Evolutionary conservation across 2,888 invertebrate genomes (phyloP).

Genomic region (Leucoma salicis): DNA sequence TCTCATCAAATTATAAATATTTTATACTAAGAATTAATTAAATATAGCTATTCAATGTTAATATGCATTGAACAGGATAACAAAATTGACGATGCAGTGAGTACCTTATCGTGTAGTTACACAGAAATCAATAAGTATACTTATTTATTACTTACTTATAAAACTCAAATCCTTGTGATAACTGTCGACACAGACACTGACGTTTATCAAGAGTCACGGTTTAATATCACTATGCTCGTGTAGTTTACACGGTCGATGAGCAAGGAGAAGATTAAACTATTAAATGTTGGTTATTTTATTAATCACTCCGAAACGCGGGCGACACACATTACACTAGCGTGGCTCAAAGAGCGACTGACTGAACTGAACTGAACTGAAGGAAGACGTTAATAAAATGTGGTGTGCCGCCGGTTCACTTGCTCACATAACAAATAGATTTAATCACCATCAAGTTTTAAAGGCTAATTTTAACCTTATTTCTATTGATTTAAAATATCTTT

Average conservation of each 20-base stretch:
- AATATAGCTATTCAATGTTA: not conserved
- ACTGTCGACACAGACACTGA: constrained; percentile 37
- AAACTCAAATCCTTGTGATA: constrained; percentile 44
- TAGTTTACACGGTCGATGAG: constrained; percentile 42
- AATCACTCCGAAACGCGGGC: constrained; percentile 26
- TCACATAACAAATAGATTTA: constrained; percentile 35
- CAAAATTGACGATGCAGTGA: constrained; percentile 10
- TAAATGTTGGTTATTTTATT: constrained; percentile 36
- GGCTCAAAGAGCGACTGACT: constrained; percentile 50
- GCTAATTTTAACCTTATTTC: constrained; percentile 18
- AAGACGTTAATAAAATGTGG: constrained; percentile 24
- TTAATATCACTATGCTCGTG: constrained; percentile 40
- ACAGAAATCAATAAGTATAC: constrained; percentile 49
- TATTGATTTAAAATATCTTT: constrained; percentile 15
- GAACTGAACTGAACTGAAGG: not conserved
- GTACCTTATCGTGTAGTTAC: constrained; percentile 26
- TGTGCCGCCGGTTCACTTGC: constrained; percentile 50
- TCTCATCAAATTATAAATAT: constrained; percentile 42
- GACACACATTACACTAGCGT: constrained; percentile 38
- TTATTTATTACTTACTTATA: constrained; percentile 43
- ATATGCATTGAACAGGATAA: not conserved
- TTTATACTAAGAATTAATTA: constrained; percentile 15
- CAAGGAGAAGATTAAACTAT: constrained; percentile 43
- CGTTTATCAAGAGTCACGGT: constrained; percentile 30
- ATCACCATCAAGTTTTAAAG: constrained; percentile 10